Evolutionary conservation across 1,140 invertebrate genomes (phyloP).

Genomic region (Hyposmocoma kahamanoa): DNA sequence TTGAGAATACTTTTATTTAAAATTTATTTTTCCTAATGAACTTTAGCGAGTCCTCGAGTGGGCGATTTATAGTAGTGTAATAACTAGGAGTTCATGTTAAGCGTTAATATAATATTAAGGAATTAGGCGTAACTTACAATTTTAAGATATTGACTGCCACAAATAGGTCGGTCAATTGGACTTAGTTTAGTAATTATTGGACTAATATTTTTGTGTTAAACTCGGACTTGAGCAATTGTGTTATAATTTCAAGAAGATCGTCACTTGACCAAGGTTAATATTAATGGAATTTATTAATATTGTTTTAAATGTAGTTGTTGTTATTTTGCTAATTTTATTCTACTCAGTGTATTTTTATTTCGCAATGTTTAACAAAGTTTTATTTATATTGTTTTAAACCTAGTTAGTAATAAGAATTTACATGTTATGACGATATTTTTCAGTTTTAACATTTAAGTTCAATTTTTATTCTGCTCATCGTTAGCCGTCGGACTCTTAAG

Average conservation of each 20-base stretch:
- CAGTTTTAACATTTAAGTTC: too few species aligned
- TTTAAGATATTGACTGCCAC: constrained; percentile 40
- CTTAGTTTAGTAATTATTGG: background rate
- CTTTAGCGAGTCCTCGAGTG: constrained; percentile 47
- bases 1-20: constrained; percentile 64
- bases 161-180: constrained; percentile 11
- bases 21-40: constrained; percentile 56
- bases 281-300: background rate
- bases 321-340: too few species aligned
- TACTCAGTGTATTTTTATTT: too few species aligned
- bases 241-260: background rate
- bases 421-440: too few species aligned
- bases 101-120: constrained; percentile 50
- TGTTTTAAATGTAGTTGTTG: background rate
- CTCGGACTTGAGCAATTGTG: background rate
- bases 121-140: constrained; percentile 31
- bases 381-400: background rate
- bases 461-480: too few species aligned
- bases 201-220: background rate
- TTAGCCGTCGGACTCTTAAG: too few species aligned
- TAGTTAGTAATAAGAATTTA: too few species aligned
- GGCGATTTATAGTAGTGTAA: constrained; percentile 37
- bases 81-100: constrained; percentile 30
- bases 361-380: too few species aligned
- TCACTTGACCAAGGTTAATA: too few species aligned